Percentiles rank a stretch among this genome's conserved stretches.
These are phyloP conservation scores for Chloroclystis v-ata DNA, from an alignment of 2,888 invertebrate species.

Conservation along the genomic window DNA sequence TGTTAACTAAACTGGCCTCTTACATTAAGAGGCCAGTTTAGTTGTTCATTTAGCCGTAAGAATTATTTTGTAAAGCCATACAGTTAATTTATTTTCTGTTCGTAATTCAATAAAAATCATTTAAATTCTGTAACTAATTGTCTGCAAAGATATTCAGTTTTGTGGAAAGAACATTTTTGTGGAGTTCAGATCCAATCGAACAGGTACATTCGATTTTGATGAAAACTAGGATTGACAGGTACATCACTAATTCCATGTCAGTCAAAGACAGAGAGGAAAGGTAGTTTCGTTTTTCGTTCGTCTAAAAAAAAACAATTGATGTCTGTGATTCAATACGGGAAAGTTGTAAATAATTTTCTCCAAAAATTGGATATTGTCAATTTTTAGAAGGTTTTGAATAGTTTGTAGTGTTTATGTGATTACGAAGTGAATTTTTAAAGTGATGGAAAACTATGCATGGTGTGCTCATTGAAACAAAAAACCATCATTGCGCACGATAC, in stretches of 20 bases:
- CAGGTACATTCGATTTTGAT: not conserved
- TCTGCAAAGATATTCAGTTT: no score
- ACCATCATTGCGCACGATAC: constrained; percentile 78
- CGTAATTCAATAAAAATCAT: no score
- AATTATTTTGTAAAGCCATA: no score
- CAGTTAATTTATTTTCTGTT: no score
- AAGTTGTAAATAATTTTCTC: constrained; percentile 75
- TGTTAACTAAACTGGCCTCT: no score
- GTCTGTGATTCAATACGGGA: constrained; percentile 59
- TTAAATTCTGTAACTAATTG: no score
- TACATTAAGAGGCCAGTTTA: no score
- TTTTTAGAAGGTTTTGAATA: constrained; percentile 41
- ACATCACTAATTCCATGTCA: constrained; percentile 2
- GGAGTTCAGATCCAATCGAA: no score
- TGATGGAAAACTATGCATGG: constrained; percentile 57
- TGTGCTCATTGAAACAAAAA: constrained; percentile 74
- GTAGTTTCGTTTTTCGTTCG: not conserved
- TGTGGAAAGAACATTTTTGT: no score
- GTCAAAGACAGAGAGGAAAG: not conserved
- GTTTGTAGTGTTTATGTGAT: constrained; percentile 54
- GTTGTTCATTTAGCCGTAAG: no score
- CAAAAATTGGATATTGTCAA: constrained; percentile 49
- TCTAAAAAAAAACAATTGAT: constrained; percentile 22
- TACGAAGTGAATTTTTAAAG: constrained; percentile 53
- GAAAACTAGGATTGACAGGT: no score